phyloP scores from a whole-genome alignment of 2,797 vertebrate genomes.

The Tapirus indicus region DNA sequence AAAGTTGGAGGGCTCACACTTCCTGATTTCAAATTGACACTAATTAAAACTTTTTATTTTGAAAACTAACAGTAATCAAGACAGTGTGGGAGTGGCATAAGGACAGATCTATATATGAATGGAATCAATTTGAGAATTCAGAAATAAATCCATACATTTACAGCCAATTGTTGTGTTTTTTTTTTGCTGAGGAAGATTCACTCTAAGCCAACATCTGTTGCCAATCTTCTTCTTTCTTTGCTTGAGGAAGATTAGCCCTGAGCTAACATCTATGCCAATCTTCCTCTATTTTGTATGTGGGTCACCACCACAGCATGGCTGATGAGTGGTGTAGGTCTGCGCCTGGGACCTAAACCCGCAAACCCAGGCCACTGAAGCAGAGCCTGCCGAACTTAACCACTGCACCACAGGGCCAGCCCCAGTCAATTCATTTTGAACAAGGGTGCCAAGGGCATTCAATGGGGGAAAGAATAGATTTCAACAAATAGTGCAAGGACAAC shows the following conservation, averaged over 20 bases:
- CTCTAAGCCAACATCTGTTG: too few relatives aligned
- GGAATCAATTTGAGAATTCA: background rate
- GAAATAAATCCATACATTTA: conserved; percentile 9
- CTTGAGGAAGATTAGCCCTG: too few relatives aligned
- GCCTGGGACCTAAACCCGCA: too few relatives aligned
- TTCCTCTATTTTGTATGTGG: too few relatives aligned
- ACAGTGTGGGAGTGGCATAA: background rate
- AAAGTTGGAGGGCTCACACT: background rate
- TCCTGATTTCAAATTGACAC: background rate
- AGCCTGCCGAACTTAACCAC: too few relatives aligned
- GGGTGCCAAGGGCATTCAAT: background rate
- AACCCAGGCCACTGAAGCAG: too few relatives aligned
- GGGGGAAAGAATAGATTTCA: background rate
- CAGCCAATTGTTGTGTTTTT: background rate
- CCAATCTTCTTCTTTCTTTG: too few relatives aligned
- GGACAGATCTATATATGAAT: background rate
- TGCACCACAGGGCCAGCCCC: too few relatives aligned
- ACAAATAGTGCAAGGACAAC: background rate
- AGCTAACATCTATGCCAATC: too few relatives aligned
- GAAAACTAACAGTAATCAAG: background rate
- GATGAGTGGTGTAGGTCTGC: too few relatives aligned
- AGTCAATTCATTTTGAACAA: background rate
- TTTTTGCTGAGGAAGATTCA: too few relatives aligned
- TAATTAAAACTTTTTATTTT: background rate
- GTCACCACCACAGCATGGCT: too few relatives aligned